Evolutionary conservation across 2,797 vertebrate species (phyloP).

Genomic region (Pangasius macronema): DNA sequence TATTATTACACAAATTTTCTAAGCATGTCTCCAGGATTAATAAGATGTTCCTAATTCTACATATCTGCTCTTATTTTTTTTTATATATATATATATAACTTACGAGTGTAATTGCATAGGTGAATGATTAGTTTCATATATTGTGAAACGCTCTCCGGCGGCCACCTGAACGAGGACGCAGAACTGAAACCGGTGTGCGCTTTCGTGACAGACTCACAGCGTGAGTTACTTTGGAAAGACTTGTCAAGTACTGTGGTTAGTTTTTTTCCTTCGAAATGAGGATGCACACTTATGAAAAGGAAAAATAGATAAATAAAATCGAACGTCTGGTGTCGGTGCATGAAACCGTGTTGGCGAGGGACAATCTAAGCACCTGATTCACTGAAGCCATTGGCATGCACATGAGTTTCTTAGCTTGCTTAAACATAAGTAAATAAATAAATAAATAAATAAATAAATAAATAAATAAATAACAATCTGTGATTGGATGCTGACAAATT

Average conservation of each 20-base stretch:
- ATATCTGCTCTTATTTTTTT: slow-evolving; percentile 6
- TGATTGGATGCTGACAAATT: slow-evolving; percentile 7
- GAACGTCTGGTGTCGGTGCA: slow-evolving; percentile 41
- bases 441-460: neutral
- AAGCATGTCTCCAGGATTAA: slow-evolving; percentile 5
- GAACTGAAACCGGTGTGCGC: neutral
- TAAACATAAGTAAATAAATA: neutral
- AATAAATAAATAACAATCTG: neutral
- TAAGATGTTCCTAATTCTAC: slow-evolving; percentile 13
- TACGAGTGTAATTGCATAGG: slow-evolving; percentile 53
- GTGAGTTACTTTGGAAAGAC: slow-evolving; percentile 42
- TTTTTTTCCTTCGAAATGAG: slow-evolving; percentile 40
- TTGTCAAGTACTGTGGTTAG: slow-evolving; percentile 28
- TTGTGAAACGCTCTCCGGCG: slow-evolving; percentile 34
- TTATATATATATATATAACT: slow-evolving; percentile 40
- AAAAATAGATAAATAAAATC: slow-evolving; percentile 33
- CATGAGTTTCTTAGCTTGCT: neutral
- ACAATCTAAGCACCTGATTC: slow-evolving; percentile 44
- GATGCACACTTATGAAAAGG: slow-evolving; percentile 29
- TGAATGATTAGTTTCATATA: slow-evolving; percentile 55
- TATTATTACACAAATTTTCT: slow-evolving; percentile 11
- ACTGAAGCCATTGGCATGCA: slow-evolving; percentile 37
- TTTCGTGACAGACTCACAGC: neutral
- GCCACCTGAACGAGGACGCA: neutral
- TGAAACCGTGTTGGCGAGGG: slow-evolving; percentile 53